Percentiles rank a stretch among this genome's conserved stretches.
Conservation (phyloP, 2,113 vertebrate species). For the Gobius niger region DNA sequence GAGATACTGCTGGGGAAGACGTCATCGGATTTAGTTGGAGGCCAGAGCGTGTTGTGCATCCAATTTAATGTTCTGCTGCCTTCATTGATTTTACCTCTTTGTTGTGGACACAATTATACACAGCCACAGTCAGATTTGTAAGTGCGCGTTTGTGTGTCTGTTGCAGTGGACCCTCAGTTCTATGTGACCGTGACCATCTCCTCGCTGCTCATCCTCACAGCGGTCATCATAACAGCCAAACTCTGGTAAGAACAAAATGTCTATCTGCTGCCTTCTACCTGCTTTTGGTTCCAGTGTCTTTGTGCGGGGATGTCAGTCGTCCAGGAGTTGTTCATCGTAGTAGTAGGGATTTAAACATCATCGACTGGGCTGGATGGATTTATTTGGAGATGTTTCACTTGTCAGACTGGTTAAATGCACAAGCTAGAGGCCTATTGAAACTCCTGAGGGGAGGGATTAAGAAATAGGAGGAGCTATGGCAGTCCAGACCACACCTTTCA, state of each 20-base stretch:
- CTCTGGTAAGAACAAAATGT: constrained; percentile 74
- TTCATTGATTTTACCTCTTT: constrained; percentile 38
- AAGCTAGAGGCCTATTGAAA: too few species aligned
- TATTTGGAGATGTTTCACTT: too few species aligned
- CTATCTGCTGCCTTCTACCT: neutral
- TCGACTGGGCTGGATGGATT: too few species aligned
- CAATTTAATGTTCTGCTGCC: constrained; percentile 49
- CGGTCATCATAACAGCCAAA: constrained; percentile 79
- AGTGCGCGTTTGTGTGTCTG: constrained; percentile 25
- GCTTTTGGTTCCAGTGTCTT: too few species aligned
- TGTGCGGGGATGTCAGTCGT: too few species aligned
- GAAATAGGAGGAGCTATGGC: too few species aligned
- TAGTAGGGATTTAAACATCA: too few species aligned
- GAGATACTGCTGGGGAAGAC: constrained; percentile 28
- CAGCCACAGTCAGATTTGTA: constrained; percentile 35
- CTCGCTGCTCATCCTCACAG: constrained; percentile 78
- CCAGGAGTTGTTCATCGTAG: too few species aligned
- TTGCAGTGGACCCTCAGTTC: constrained; percentile 84
- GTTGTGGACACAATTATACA: constrained; percentile 39
- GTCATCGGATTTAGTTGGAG: constrained; percentile 40
- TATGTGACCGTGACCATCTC: constrained; percentile 84
- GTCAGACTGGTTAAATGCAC: too few species aligned
- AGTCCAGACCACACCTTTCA: too few species aligned
- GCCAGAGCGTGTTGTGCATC: constrained; percentile 35
- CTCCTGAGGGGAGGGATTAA: too few species aligned